phyloP scores from a whole-genome alignment of 1,140 invertebrate species.

The Phymastichus coffea region DNA sequence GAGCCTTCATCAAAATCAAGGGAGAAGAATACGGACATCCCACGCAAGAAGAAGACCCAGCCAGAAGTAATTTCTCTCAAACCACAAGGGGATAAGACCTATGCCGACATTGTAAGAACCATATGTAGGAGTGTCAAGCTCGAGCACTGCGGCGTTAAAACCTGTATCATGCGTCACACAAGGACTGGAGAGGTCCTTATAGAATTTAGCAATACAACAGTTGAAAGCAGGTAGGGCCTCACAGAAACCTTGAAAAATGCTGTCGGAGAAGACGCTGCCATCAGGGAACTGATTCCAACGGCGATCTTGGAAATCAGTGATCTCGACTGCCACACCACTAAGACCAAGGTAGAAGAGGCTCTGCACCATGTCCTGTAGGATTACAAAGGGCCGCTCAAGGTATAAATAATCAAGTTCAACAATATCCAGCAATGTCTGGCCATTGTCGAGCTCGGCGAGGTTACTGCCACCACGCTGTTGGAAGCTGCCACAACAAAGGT shows the following conservation, averaged over 20 bases:
- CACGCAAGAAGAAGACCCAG: too few relatives aligned
- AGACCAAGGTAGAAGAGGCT: background rate
- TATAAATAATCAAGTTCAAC: background rate
- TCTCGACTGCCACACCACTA: background rate
- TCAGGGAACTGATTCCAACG: conserved; percentile 1
- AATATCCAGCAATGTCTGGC: background rate
- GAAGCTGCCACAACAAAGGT: background rate
- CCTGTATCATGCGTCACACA: conserved; percentile 4
- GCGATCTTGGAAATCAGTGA: conserved; percentile 12
- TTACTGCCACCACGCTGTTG: background rate
- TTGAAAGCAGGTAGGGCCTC: background rate
- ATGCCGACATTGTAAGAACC: too few relatives aligned
- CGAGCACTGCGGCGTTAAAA: too few relatives aligned
- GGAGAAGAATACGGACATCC: too few relatives aligned
- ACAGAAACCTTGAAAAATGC: background rate
- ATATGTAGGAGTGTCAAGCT: too few relatives aligned
- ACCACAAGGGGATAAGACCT: too few relatives aligned
- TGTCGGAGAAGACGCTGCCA: background rate
- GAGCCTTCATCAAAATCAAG: too few relatives aligned
- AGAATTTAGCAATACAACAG: background rate
- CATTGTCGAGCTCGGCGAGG: background rate
- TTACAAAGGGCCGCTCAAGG: background rate
- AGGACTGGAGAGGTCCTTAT: conserved; percentile 7
- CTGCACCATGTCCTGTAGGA: background rate
- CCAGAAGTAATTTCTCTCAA: too few relatives aligned